Evolutionary conservation across 2,113 vertebrate species (phyloP).

Genomic region (Bubo blakistoni): DNA sequence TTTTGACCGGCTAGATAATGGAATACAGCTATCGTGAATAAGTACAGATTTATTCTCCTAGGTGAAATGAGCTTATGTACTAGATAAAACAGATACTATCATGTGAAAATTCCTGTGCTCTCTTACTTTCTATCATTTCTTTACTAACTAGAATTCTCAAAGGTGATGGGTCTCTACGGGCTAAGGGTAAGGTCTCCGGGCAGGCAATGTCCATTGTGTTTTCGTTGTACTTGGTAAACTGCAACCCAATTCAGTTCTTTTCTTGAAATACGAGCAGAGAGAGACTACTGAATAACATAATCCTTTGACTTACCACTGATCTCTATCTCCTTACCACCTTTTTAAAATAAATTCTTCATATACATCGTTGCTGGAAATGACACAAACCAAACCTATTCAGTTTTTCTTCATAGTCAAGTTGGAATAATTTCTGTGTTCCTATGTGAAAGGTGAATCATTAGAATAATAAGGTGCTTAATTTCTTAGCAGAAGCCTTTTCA

Average conservation of each 20-base stretch:
- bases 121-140: not conserved
- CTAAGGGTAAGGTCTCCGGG: not conserved
- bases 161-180: not conserved
- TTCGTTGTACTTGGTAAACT: not conserved
- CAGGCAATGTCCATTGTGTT: not conserved
- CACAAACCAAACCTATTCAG: not conserved
- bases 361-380: not conserved
- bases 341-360: not conserved
- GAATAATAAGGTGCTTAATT: conserved; percentile 38
- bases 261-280: not conserved
- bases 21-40: not conserved
- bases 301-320: not conserved
- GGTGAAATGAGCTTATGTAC: not conserved
- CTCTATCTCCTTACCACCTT: not conserved
- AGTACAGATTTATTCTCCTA: not conserved
- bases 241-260: not conserved
- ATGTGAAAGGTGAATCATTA: not conserved
- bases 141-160: not conserved
- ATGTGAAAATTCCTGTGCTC: not conserved
- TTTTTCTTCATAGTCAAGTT: not conserved
- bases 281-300: not conserved
- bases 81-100: not conserved
- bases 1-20: not conserved
- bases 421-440: conserved; percentile 7
- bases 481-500: not conserved